Conservation (phyloP, 2,797 vertebrate species). For the Ctenopoma multispine region DNA sequence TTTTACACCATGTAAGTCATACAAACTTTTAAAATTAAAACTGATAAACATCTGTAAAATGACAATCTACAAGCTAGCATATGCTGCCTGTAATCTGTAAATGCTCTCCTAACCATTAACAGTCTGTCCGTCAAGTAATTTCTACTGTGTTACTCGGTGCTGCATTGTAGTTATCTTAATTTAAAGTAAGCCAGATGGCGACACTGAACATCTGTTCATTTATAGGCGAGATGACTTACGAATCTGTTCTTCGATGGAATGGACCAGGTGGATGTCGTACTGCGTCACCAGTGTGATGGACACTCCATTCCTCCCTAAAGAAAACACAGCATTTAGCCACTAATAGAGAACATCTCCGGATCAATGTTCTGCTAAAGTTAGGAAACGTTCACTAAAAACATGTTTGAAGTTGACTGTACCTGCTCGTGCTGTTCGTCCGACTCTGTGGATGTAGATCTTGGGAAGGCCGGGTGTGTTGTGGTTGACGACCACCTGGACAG, state of each 20-base stretch:
- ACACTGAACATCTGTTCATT: too few species aligned
- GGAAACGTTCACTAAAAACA: neutral
- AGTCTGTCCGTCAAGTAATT: too few species aligned
- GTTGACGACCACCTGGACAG: slow-evolving; percentile 96
- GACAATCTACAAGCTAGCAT: too few species aligned
- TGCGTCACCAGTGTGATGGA: slow-evolving; percentile 96
- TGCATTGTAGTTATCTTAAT: too few species aligned
- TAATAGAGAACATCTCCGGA: fast-evolving
- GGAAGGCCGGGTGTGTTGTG: slow-evolving; percentile 96
- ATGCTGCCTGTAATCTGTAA: neutral
- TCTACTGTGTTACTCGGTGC: too few species aligned
- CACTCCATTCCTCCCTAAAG: slow-evolving; percentile 89
- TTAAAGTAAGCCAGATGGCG: neutral
- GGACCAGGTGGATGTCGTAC: slow-evolving; percentile 97
- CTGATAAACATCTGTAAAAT: too few species aligned
- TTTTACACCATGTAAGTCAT: too few species aligned
- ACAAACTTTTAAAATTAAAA: too few species aligned
- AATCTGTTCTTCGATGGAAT: slow-evolving; percentile 90
- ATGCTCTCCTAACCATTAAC: too few species aligned
- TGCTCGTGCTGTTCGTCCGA: slow-evolving; percentile 95
- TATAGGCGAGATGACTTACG: slow-evolving; percentile 78
- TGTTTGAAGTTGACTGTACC: slow-evolving; percentile 75
- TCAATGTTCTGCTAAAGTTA: neutral
- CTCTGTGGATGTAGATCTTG: slow-evolving; percentile 96
- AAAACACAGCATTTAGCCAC: neutral